These are phyloP conservation scores for Poeciliopsis prolifica DNA, from an alignment of 2,113 vertebrate genomes.

Conservation along the genomic window DNA sequence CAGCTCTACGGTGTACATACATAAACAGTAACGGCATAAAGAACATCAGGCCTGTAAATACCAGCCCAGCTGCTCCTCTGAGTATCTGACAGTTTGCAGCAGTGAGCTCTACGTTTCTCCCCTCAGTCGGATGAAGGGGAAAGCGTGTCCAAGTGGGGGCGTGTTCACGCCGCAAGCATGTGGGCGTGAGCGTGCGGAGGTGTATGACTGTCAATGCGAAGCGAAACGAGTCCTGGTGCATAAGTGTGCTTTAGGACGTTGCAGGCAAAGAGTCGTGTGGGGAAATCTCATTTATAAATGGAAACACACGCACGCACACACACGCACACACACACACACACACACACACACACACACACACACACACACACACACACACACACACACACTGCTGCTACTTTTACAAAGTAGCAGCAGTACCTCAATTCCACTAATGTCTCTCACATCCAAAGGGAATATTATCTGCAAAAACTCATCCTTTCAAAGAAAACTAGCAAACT, in stretches of 20 bases:
- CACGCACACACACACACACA: conserved; percentile 4
- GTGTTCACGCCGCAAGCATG: conserved; percentile 13
- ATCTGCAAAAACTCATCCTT: conserved; percentile 47
- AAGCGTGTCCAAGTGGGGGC: not conserved
- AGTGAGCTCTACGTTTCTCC: conserved; percentile 14
- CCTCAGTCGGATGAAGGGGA: conserved; percentile 44
- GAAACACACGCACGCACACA: conserved; percentile 41
- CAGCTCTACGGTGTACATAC: not conserved
- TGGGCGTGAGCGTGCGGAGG: not conserved
- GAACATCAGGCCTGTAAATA: conserved; percentile 40
- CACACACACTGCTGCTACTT: conserved; percentile 5
- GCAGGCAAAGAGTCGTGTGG: conserved; percentile 49
- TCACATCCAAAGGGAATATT: conserved; percentile 55
- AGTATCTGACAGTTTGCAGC: conserved; percentile 40
- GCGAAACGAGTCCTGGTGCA: conserved; percentile 4
- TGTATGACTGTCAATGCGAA: conserved; percentile 32
- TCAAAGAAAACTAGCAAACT: conserved; percentile 45
- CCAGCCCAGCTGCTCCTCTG: conserved; percentile 36
- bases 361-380: not conserved
- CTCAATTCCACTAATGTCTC: conserved; percentile 49
- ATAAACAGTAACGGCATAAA: conserved; percentile 21
- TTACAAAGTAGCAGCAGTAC: conserved; percentile 43
- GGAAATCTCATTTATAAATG: conserved; percentile 67
- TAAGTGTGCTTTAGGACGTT: conserved; percentile 12
- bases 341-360: conserved; percentile 7